Evolutionary conservation across 2,113 vertebrate species (phyloP).

Genomic region (Tautogolabrus adspersus): DNA sequence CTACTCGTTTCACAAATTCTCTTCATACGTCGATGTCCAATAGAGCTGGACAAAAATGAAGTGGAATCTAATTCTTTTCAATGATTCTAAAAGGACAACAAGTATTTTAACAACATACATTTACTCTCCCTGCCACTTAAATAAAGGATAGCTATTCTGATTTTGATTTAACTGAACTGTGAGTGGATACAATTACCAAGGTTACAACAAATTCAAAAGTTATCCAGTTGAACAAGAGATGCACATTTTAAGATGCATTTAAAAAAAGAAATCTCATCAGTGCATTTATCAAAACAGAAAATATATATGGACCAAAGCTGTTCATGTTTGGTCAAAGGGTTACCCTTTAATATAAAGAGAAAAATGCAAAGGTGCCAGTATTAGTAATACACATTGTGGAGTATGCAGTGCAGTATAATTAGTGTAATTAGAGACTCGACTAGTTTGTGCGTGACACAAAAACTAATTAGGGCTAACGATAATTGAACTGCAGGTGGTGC

Average conservation of each 20-base stretch:
- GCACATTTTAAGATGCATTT: no score
- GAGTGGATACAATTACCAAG: background rate
- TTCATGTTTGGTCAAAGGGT: no score
- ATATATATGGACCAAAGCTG: background rate
- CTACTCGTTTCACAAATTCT: slow-evolving; percentile 16
- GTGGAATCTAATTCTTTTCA: background rate
- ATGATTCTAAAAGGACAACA: background rate
- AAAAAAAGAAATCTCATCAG: no score
- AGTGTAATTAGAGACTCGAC: background rate
- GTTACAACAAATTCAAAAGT: no score
- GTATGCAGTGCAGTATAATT: slow-evolving; percentile 7
- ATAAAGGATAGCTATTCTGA: background rate
- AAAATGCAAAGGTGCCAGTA: background rate
- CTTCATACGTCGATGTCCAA: background rate
- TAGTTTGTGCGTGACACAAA: slow-evolving; percentile 15
- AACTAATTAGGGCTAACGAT: slow-evolving; percentile 21
- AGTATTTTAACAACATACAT: background rate
- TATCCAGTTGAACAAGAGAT: no score
- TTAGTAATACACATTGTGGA: background rate
- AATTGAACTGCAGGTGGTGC: slow-evolving; percentile 25
- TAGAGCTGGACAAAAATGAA: background rate
- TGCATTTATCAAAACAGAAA: background rate
- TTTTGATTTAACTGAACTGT: background rate
- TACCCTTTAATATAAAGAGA: no score
- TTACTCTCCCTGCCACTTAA: background rate